phyloP scores from a whole-genome alignment of 1,140 invertebrate genomes.

The Bombus consobrinus region DNA sequence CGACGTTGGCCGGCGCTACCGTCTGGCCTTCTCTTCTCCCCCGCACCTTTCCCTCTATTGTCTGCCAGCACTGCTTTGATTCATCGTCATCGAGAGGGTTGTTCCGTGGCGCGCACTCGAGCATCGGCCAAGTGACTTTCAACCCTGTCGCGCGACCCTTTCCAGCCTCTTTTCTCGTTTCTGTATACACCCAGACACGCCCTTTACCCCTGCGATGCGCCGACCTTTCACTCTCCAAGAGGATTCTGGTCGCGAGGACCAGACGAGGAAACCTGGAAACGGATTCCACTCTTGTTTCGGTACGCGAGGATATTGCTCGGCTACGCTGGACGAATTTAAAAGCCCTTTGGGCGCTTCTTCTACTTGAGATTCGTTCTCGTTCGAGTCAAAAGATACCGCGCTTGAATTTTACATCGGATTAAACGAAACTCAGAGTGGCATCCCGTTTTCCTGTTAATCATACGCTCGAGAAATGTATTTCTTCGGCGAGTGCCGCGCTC shows the following conservation, averaged over 20 bases:
- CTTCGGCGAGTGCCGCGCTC: not conserved
- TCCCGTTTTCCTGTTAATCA: not conserved
- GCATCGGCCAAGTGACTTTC: slow-evolving; percentile 72
- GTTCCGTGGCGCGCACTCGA: slow-evolving; percentile 66
- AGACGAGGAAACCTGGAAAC: not conserved
- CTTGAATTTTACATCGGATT: not conserved
- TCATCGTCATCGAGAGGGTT: slow-evolving; percentile 76
- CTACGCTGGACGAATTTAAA: not conserved
- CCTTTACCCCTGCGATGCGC: not conserved
- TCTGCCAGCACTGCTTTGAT: slow-evolving; percentile 71
- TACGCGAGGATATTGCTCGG: not conserved
- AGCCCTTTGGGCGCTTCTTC: not conserved
- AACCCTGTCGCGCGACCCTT: slow-evolving; percentile 60
- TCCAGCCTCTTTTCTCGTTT: slow-evolving; percentile 56
- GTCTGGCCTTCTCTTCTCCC: slow-evolving; percentile 22
- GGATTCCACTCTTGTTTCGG: not conserved
- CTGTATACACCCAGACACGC: slow-evolving; percentile 37
- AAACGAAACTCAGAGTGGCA: not conserved
- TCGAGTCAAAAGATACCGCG: not conserved
- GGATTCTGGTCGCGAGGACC: not conserved
- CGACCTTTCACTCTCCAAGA: not conserved
- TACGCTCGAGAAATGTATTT: not conserved
- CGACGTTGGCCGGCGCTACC: slow-evolving; percentile 20
- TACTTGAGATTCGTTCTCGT: not conserved
- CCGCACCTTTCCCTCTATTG: slow-evolving; percentile 58